Conservation (phyloP, 2,113 vertebrate species). For the Oryzias celebensis region DNA sequence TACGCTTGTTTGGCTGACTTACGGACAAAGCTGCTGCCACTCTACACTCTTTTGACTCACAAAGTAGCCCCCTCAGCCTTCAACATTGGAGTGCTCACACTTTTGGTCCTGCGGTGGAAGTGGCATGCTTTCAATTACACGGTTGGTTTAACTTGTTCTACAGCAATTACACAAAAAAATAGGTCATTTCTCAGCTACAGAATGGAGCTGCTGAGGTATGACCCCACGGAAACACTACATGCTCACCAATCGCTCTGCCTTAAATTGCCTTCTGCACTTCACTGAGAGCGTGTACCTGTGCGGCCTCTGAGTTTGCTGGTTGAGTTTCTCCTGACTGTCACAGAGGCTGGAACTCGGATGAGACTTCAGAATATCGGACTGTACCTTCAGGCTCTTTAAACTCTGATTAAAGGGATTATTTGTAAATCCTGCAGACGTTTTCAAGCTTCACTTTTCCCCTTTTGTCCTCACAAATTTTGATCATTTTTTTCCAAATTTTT, state of each 20-base stretch:
- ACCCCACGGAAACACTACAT: constrained; percentile 73
- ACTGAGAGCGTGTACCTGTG: constrained; percentile 60
- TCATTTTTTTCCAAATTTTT: too few relatives aligned
- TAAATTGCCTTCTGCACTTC: constrained; percentile 80
- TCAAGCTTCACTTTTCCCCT: too few relatives aligned
- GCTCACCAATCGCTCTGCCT: constrained; percentile 60
- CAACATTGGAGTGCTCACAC: constrained; percentile 21
- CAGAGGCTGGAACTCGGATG: constrained; percentile 1
- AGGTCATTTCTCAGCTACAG: constrained; percentile 75
- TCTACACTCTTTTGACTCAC: constrained; percentile 63
- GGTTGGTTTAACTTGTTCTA: constrained; percentile 78
- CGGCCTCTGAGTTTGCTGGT: constrained; percentile 29
- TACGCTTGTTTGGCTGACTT: constrained; percentile 60
- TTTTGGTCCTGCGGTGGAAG: constrained; percentile 48
- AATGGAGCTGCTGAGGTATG: constrained; percentile 81
- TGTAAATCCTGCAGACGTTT: too few relatives aligned
- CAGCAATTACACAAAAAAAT: constrained; percentile 78
- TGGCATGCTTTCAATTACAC: constrained; percentile 82
- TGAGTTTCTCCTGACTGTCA: constrained; percentile 25
- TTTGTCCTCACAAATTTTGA: too few relatives aligned
- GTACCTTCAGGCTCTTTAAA: too few relatives aligned
- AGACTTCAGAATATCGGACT: too few relatives aligned
- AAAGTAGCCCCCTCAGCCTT: constrained; percentile 32
- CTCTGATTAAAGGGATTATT: too few relatives aligned
- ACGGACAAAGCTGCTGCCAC: constrained; percentile 45